Conservation (phyloP, 2,888 invertebrate genomes). For the Thumatha senex region DNA sequence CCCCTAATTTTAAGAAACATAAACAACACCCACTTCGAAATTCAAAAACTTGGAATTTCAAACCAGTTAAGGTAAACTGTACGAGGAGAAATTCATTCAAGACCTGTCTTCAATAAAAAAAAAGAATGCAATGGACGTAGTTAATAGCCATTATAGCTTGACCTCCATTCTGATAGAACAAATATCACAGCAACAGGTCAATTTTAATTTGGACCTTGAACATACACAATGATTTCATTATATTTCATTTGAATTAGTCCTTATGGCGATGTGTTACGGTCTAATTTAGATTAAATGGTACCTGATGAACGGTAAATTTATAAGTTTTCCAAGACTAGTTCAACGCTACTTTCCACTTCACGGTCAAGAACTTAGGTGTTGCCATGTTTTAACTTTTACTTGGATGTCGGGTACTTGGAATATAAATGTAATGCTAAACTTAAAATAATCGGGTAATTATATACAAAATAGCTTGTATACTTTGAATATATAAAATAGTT, state of each 20-base stretch:
- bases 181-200: constrained; percentile 26
- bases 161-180: constrained; percentile 8
- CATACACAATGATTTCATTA: constrained; percentile 12
- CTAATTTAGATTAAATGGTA: constrained; percentile 26
- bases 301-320: constrained; percentile 15
- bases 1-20: no score
- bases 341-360: constrained; percentile 73
- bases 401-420: constrained; percentile 22
- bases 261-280: constrained; percentile 22
- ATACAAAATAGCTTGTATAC: no score
- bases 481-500: no score
- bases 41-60: constrained; percentile 14
- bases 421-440: no score
- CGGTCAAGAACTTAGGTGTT: constrained; percentile 73
- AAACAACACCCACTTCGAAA: neutral
- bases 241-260: constrained; percentile 7
- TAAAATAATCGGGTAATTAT: no score
- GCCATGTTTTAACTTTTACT: constrained; percentile 39
- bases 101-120: constrained; percentile 36
- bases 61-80: constrained; percentile 17
- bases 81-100: constrained; percentile 39
- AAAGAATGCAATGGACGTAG: constrained; percentile 46
- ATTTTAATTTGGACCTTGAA: constrained; percentile 13
- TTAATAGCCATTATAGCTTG: constrained; percentile 32
- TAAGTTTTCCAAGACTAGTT: constrained; percentile 45